A percentile compares a stretch with the other conserved stretches of the same genome.
These are phyloP conservation scores for Pica pica DNA, from an alignment of 2,113 vertebrate genomes.

Conservation along the genomic window DNA sequence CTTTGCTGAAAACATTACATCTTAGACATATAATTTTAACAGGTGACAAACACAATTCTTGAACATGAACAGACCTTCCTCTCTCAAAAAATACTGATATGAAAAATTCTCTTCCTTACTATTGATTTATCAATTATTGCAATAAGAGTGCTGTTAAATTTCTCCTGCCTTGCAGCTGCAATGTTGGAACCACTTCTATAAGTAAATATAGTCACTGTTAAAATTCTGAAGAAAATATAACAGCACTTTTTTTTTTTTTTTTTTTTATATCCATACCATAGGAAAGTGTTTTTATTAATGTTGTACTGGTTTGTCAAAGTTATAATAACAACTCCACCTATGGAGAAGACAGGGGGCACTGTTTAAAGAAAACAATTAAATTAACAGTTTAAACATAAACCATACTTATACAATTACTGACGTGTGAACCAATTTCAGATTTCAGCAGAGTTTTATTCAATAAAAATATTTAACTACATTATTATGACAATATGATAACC, in stretches of 20 bases:
- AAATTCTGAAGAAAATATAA: not conserved
- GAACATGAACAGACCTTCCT: not conserved
- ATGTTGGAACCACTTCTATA: not conserved
- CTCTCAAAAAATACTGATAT: not conserved
- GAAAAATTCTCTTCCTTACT: not conserved
- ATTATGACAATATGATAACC: not conserved
- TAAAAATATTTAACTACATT: not conserved
- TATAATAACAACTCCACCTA: not conserved
- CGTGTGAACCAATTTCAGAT: not conserved
- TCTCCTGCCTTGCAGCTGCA: not conserved
- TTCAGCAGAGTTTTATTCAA: not conserved
- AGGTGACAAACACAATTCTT: not conserved
- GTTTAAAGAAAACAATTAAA: not conserved
- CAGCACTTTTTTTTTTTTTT: not conserved
- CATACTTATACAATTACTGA: not conserved
- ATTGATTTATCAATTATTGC: not conserved
- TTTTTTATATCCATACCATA: not conserved
- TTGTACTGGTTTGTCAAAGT: not conserved
- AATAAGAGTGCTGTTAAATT: not conserved
- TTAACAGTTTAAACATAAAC: not conserved
- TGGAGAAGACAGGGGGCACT: accelerated
- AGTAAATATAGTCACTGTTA: not conserved
- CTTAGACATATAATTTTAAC: not conserved
- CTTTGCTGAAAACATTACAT: not conserved
- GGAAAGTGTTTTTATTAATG: not conserved